Evolutionary conservation across 1,140 invertebrate genomes (phyloP).

Genomic region (Octopus bimaculoides): DNA sequence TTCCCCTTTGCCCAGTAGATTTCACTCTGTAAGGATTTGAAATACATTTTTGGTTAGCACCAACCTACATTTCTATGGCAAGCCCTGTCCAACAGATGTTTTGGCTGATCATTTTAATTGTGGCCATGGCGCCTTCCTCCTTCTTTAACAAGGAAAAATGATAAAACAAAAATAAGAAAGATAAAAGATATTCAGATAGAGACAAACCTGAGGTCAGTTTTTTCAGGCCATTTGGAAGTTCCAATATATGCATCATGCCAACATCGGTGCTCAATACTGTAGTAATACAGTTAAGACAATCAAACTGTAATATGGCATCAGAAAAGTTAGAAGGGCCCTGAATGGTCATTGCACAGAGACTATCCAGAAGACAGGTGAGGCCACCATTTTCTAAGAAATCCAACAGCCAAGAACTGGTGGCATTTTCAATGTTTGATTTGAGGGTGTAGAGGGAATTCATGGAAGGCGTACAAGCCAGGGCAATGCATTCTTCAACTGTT

Average conservation of each 20-base stretch:
- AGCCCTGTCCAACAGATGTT: too few species aligned
- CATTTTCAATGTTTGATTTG: constrained; percentile 29
- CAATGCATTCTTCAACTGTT: constrained; percentile 19
- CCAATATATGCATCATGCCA: constrained; percentile 31
- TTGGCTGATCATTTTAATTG: too few species aligned
- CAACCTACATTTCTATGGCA: too few species aligned
- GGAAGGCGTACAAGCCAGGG: constrained; percentile 29
- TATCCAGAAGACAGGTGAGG: constrained; percentile 35
- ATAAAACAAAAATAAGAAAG: background rate
- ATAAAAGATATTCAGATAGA: background rate
- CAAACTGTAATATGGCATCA: constrained; percentile 41
- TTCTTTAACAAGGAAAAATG: too few species aligned
- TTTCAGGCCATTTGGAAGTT: constrained; percentile 21
- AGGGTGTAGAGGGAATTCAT: constrained; percentile 37
- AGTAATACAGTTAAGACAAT: constrained; percentile 40
- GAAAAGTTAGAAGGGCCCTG: constrained; percentile 37
- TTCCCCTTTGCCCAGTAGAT: too few species aligned
- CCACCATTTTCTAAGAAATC: constrained; percentile 40
- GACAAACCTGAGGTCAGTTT: constrained; percentile 32
- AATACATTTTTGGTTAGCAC: too few species aligned
- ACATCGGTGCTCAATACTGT: constrained; percentile 34
- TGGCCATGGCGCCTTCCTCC: too few species aligned
- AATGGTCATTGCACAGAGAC: constrained; percentile 36
- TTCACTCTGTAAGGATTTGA: too few species aligned
- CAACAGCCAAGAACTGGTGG: constrained; percentile 33